These are phyloP conservation scores for Lithobates pipiens DNA, from an alignment of 2,797 vertebrate species.

Conservation along the genomic window DNA sequence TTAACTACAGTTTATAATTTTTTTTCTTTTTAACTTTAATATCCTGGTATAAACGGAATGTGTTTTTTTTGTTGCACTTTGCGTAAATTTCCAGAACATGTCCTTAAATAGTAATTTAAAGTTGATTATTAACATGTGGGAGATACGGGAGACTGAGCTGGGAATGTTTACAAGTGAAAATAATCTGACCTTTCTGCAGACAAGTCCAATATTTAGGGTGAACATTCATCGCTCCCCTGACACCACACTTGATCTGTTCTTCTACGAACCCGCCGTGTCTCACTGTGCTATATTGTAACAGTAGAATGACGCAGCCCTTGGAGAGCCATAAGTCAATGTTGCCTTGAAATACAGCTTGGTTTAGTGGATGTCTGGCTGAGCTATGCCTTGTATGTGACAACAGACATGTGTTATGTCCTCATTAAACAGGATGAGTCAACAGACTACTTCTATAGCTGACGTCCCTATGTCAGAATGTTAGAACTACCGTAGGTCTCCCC, in stretches of 20 bases:
- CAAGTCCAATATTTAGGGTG: constrained; percentile 43
- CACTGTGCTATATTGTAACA: constrained; percentile 42
- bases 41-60: constrained; percentile 1
- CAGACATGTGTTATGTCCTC: constrained; percentile 25
- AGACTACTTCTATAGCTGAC: constrained; percentile 1
- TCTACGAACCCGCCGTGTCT: constrained; percentile 36
- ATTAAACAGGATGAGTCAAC: constrained; percentile 36
- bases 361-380: constrained; percentile 30
- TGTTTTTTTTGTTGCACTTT: constrained; percentile 1
- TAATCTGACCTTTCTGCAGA: constrained; percentile 53
- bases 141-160: constrained; percentile 43
- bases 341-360: constrained; percentile 23
- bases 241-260: constrained; percentile 43
- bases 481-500: constrained; percentile 16
- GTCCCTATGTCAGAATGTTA: neutral
- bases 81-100: neutral
- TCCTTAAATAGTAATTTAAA: constrained; percentile 39
- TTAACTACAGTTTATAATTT: neutral
- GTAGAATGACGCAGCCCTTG: constrained; percentile 39
- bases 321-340: constrained; percentile 50
- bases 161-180: constrained; percentile 55
- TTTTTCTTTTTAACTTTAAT: neutral
- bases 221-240: constrained; percentile 43
- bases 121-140: constrained; percentile 56
- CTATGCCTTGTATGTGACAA: constrained; percentile 30